Conservation (phyloP, 2,797 vertebrate species). For the Sphenodon punctatus region DNA sequence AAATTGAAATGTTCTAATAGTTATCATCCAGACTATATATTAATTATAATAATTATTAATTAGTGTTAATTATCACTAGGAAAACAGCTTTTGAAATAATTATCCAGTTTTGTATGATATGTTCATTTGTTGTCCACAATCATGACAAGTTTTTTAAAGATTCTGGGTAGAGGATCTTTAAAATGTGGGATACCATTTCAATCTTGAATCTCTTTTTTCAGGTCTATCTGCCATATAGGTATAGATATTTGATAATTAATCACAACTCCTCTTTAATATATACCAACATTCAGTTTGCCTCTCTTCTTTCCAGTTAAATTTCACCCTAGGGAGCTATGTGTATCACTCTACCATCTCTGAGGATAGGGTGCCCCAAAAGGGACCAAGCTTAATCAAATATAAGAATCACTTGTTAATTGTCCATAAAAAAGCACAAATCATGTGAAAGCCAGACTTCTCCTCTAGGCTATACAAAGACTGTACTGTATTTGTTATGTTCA, state of each 20-base stretch:
- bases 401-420: no score
- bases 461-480: background rate
- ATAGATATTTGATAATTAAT: background rate
- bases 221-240: background rate
- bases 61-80: background rate
- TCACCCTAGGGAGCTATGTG: background rate
- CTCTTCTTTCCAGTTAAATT: background rate
- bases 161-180: no score
- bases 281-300: fast-evolving
- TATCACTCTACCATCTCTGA: background rate
- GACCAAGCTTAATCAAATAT: no score
- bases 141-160: background rate
- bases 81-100: background rate
- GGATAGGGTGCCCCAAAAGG: background rate
- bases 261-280: background rate
- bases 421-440: background rate
- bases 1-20: no score
- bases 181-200: background rate
- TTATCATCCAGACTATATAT: no score
- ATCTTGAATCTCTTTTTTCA: background rate
- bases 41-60: no score
- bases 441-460: background rate
- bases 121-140: fast-evolving
- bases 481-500: background rate
- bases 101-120: background rate